Evolutionary conservation across 1,140 invertebrate genomes (phyloP), one percentile per base, ranked within the genome.

Genomic region (Habropoda laboriosa): DNA sequence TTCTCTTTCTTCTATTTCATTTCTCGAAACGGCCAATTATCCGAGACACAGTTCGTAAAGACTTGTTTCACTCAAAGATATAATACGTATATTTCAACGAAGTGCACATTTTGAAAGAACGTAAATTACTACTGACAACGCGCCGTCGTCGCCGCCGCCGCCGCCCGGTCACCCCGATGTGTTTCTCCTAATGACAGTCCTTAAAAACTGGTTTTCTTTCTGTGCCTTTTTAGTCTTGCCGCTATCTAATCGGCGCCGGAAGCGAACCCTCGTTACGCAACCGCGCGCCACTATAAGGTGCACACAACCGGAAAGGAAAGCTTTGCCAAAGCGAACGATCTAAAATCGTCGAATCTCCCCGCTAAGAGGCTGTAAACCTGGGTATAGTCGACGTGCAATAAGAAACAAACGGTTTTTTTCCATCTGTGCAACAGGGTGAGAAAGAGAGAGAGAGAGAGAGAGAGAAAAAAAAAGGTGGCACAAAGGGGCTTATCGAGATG

Each of bases 241-340:
- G 57, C 67, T 84, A 74, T 81, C 82, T 85, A 84, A 85, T 84
- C 67, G 51, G 13, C n/a, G 16, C 73, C 74, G 53, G 51, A 73
- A 84, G 45, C 47, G 16, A 66, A 61, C 42, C 63, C 45, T 38
- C 4, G 66, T 85, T 83, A 80, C 51, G 68, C 47, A 83, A 85
- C 8, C 12, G n/a, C 13, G 27, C 40, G 2, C 13, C 18, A 18
- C 21, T 27, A n/a, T n/a, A 85, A 67, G 16, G 45, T 30, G n/a
- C n/a, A n/a, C n/a, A n/a, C n/a, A n/a, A 55, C 64, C 51, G 35
- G 42, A 40, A 72, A 72, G 30, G 42, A 45, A 70, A 53, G 51
- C 24, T 18, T n/a, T 40, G 60, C 7, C 30, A 12, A 55, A 10
- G 3, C 38, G 16, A 55, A 24, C 3, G 21, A 53, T 55, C 0